A percentile compares a stretch with the other conserved stretches of the same genome.
Evolutionary conservation across 2,888 invertebrate genomes (phyloP).

Genomic region (Phragmatobia fuliginosa): DNA sequence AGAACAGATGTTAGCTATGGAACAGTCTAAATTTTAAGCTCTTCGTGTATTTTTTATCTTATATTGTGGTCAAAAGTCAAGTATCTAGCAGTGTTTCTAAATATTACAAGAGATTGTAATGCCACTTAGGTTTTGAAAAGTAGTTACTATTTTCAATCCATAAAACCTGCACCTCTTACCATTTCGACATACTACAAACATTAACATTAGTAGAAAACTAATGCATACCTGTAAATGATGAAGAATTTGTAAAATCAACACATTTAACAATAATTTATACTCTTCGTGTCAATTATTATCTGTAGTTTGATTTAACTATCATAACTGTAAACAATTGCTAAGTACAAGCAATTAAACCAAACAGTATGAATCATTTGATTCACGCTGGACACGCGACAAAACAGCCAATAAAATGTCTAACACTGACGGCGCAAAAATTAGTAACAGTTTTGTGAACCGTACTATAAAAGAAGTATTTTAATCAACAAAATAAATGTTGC

Average conservation of each 20-base stretch:
- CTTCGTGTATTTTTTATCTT: neutral
- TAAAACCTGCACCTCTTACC: neutral
- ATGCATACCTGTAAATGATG: too few relatives aligned
- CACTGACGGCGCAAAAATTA: neutral
- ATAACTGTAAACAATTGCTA: neutral
- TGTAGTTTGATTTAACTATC: neutral
- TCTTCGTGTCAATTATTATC: neutral
- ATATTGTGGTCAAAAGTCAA: neutral
- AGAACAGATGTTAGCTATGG: constrained; percentile 48
- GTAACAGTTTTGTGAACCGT: constrained; percentile 57
- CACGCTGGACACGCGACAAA: constrained; percentile 5
- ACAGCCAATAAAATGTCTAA: neutral
- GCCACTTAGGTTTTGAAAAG: neutral
- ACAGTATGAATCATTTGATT: neutral
- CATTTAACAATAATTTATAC: neutral
- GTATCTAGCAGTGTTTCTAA: neutral
- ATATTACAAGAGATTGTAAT: neutral
- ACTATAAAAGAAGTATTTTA: constrained; percentile 77
- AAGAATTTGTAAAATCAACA: neutral
- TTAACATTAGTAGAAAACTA: too few relatives aligned
- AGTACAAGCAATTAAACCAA: neutral
- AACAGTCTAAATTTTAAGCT: neutral
- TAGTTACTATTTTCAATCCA: neutral
- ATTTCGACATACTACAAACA: too few relatives aligned
- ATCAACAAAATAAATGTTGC: constrained; percentile 85